Evolutionary conservation across 2,888 invertebrate species (phyloP).

Genomic region (Barypeithes pellucidus): DNA sequence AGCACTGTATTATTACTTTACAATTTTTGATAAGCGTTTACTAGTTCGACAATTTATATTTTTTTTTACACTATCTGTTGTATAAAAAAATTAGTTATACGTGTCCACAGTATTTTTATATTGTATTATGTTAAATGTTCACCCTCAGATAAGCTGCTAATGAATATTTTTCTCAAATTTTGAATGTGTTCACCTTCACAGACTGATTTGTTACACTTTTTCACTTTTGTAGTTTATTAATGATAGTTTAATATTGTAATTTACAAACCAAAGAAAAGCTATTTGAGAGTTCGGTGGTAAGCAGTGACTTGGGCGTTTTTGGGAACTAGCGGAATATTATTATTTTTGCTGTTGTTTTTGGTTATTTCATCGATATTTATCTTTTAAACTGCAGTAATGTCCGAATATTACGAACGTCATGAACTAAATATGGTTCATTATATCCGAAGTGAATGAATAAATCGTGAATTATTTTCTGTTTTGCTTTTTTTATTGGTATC

Average conservation of each 20-base stretch:
- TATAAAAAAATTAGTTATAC: slow-evolving; percentile 5
- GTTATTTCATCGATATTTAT: no score
- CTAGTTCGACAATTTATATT: neutral
- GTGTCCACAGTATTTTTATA: slow-evolving; percentile 43
- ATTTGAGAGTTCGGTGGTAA: neutral
- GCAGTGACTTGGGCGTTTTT: slow-evolving; percentile 5
- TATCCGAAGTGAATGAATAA: no score
- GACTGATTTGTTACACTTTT: slow-evolving; percentile 62
- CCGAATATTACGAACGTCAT: no score
- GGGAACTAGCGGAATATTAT: neutral
- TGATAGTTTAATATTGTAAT: slow-evolving; percentile 22
- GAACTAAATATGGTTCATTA: no score
- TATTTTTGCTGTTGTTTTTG: no score
- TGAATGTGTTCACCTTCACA: slow-evolving; percentile 59
- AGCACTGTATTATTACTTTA: slow-evolving; percentile 12
- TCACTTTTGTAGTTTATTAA: slow-evolving; percentile 50
- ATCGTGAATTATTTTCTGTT: no score
- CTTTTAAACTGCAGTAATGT: no score
- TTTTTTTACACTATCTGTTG: slow-evolving; percentile 1
- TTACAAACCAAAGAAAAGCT: slow-evolving; percentile 33
- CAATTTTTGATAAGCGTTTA: slow-evolving; percentile 18
- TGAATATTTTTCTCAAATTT: slow-evolving; percentile 36
- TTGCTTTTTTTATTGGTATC: no score
- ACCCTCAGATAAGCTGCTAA: slow-evolving; percentile 11
- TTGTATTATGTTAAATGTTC: slow-evolving; percentile 22